Base-by-base conservation (phyloP, 2,888 invertebrate genomes). In the Chaetogeoica ovagalla region DNA sequence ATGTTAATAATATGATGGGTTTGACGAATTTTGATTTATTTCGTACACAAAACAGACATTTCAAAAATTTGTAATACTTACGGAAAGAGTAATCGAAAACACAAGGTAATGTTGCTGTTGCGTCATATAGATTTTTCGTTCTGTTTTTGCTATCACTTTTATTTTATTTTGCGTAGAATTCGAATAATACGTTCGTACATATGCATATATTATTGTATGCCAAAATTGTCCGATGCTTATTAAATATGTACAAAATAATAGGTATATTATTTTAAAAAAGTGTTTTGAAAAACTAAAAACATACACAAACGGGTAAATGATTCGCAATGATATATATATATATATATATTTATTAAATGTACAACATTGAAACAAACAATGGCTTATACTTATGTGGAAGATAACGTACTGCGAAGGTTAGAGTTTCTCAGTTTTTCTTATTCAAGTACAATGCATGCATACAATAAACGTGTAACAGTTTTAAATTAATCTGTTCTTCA, bases 81-180 rank as follows among this genome's bases (percentile, higher is more conserved):
- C 8, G 55, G 13, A 17, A 17, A 52, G n/a, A 72, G 62, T n/a
- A 73, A 73, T 19, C 19, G n/a, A 73, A 73, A 73, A 62, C 52
- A 48, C 30, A 72, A 17, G 19, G n/a, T 52, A 30, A 63, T 60
- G 30, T 15, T 62, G 7, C 62, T 52, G 30, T 62, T 48, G 52
- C 30, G 60, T 52, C n/a, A 13, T 63, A n/a, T 73, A 62, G 60
- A 2, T 30, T 30, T 30, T 30, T 30, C 4, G 52, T 43, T 7
- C 6, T 48, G 1, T 48, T 19, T 55, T 55, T 2, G 19, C 19
- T 19, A 55, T 55, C 19, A 55, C 19, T 55, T 55, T 55, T 55
- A 55, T 55, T 55, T 52, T 52, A 52, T 8, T 68, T 13, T 11
- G 9, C 19, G 17, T 55, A 15, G 1, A 69, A 30, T 69, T 69